Base-by-base conservation (phyloP, 2,888 invertebrate genomes). In the Sesamia inferens region DNA sequence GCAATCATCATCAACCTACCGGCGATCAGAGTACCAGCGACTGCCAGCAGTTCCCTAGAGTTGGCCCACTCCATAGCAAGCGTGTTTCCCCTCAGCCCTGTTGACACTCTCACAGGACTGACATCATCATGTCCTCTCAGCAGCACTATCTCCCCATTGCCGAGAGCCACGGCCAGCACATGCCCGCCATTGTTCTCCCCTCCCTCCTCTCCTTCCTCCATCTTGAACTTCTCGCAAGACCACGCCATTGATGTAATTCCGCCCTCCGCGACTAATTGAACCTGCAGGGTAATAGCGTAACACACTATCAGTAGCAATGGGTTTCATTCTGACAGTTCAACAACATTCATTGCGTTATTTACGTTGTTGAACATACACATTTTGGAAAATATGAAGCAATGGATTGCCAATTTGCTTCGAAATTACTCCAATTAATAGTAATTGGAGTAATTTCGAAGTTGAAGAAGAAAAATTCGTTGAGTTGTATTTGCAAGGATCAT, bases 191-290 rank as follows among this genome's bases (percentile, higher is more conserved):
- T 93, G 64, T 93, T 96, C 69, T 97, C 97, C 39, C 97, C 97
- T 3, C 97, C 97, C 83, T 98, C 98, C 88, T 98, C 98, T 1
- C 98, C 98, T 92, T 99, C 99, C 92, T 99, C 99, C 99, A 99
- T 99, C 95, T 99, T 99, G 94, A 99, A 99, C 91, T 99, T 99
- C 92, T 99, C 99, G 91, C 99, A 99, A 31, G 99, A 99, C 99
- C 99, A 99, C 22, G 98, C 98, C 98, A 99, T 99, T 65, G 98
- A 97, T 4, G 98, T 98, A 87, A 99, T 99, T 13, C 98, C 98
- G 71, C 99, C 98, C 89, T 98, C 98, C 57, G 98, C 97, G 76
- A 98, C 97, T n/a, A 99, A 93, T 90, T 98, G 98, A n/a, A 99
- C 97, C 96, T 96, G 54, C 31, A 31, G 31, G 31, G 31, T 31